Evolutionary conservation across 2,888 invertebrate species (phyloP).

Genomic region (Heliothis peltigera): DNA sequence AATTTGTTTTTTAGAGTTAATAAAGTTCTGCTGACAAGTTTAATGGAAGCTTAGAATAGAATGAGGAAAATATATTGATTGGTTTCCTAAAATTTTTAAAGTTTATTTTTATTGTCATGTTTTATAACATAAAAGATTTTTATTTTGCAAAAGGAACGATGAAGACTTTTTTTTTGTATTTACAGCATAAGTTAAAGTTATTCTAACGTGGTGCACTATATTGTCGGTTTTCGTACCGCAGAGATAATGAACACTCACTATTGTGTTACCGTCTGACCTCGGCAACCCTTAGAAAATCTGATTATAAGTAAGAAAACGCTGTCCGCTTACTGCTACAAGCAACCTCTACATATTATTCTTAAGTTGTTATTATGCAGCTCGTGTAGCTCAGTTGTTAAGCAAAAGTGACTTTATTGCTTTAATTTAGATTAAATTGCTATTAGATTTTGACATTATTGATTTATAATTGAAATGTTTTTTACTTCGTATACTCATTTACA

Average conservation of each 20-base stretch:
- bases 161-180: not conserved
- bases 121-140: too few relatives aligned
- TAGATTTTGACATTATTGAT: not conserved
- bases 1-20: constrained; percentile 42
- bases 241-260: constrained; percentile 45
- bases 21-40: constrained; percentile 36
- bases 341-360: constrained; percentile 22
- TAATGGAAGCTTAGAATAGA: constrained; percentile 12
- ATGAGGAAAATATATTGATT: too few relatives aligned
- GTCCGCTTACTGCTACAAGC: constrained; percentile 26
- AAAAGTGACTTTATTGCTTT: not conserved
- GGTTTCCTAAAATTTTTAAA: too few relatives aligned
- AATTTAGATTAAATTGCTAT: not conserved
- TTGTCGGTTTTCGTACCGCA: constrained; percentile 37
- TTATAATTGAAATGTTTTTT: too few relatives aligned
- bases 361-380: constrained; percentile 6
- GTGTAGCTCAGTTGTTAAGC: not conserved
- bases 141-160: too few relatives aligned
- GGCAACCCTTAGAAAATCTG: constrained; percentile 17
- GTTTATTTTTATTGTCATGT: too few relatives aligned
- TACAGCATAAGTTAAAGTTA: not conserved
- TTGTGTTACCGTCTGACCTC: constrained; percentile 46
- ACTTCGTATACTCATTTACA: too few relatives aligned
- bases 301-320: constrained; percentile 27
- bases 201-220: constrained; percentile 21